These are phyloP conservation scores for Stegastes partitus DNA, from an alignment of 2,113 vertebrate species.

Conservation along the genomic window DNA sequence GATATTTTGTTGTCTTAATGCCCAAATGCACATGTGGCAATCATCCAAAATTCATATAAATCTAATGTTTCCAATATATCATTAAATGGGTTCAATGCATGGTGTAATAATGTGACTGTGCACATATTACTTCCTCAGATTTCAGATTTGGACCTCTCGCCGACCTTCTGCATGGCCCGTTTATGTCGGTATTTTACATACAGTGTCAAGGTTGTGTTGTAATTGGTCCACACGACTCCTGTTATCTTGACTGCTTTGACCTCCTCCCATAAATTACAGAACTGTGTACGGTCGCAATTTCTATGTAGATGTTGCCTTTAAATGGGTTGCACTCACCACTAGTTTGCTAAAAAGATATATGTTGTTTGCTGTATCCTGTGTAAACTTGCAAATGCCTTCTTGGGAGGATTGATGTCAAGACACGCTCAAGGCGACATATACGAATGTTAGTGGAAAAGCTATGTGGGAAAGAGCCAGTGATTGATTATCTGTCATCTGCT, in stretches of 20 bases:
- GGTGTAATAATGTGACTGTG: background rate
- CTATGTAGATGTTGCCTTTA: constrained; percentile 8
- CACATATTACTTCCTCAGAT: background rate
- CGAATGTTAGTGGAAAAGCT: background rate
- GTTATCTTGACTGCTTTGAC: background rate
- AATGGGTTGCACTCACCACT: background rate
- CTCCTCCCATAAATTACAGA: constrained; percentile 14
- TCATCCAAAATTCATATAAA: no score
- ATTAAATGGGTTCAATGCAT: no score
- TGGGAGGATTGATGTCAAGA: constrained; percentile 20
- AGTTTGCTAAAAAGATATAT: constrained; percentile 18
- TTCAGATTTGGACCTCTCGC: background rate
- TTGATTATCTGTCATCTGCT: background rate
- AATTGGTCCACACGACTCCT: background rate
- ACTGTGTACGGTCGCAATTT: constrained; percentile 9
- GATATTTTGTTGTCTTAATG: background rate
- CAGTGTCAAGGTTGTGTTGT: background rate
- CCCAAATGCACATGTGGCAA: background rate
- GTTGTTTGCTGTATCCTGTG: constrained; percentile 35
- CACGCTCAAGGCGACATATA: background rate
- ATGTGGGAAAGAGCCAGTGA: background rate
- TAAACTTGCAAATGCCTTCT: constrained; percentile 24
- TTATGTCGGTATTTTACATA: background rate
- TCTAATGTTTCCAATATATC: no score
- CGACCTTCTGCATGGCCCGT: background rate